Evolutionary conservation across 2,888 invertebrate genomes (phyloP).

Genomic region (Mythimna lalbum): DNA sequence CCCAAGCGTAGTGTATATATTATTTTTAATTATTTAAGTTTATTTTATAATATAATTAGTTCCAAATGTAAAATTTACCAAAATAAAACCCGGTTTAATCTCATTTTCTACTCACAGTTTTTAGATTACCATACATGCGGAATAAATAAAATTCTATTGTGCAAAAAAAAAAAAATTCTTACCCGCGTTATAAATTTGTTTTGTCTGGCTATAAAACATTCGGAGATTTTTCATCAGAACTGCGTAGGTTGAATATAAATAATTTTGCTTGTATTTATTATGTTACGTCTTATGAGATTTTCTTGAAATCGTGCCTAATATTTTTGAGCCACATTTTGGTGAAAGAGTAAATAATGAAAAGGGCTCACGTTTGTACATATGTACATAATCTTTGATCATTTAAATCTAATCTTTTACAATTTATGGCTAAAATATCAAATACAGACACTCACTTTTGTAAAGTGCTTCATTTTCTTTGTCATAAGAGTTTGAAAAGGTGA

Average conservation of each 20-base stretch:
- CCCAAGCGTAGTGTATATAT: no score
- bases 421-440: neutral
- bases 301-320: constrained; percentile 18
- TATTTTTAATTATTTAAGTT: no score
- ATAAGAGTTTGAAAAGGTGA: no score
- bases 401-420: neutral
- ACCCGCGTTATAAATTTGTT: constrained; percentile 45
- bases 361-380: neutral
- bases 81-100: neutral
- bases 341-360: constrained; percentile 9
- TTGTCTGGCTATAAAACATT: constrained; percentile 40
- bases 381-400: neutral
- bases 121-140: constrained; percentile 31
- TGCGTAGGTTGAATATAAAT: constrained; percentile 35
- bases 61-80: no score
- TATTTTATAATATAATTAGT: no score
- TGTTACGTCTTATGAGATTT: constrained; percentile 28
- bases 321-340: neutral
- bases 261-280: constrained; percentile 33
- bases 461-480: neutral
- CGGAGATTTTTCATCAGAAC: constrained; percentile 39
- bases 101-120: constrained; percentile 28
- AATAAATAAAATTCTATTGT: constrained; percentile 58
- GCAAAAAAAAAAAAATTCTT: constrained; percentile 60
- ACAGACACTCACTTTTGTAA: neutral